Conservation (phyloP, 2,113 vertebrate genomes). For the Callionymus lyra region DNA sequence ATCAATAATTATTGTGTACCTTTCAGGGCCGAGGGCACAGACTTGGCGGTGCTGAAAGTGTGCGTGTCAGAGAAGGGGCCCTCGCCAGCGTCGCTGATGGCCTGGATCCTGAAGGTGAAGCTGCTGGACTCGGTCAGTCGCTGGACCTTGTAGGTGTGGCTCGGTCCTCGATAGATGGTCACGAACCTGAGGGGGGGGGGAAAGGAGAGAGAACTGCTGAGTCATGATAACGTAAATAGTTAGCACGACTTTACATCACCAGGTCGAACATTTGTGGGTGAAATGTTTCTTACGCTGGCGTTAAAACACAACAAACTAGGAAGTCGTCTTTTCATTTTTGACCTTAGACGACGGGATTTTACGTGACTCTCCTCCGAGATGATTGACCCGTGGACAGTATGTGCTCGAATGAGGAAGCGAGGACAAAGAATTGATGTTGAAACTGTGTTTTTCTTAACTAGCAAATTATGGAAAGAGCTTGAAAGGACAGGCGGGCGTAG, state of each 20-base stretch:
- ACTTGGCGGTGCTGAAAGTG: conserved; percentile 91
- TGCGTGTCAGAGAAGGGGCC: conserved; percentile 86
- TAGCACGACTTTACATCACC: no score
- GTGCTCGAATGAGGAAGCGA: not conserved
- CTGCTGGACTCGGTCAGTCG: conserved; percentile 84
- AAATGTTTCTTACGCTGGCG: no score
- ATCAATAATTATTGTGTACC: conserved; percentile 69
- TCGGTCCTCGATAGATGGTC: conserved; percentile 89
- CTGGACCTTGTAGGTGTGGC: conserved; percentile 96
- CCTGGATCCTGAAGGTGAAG: conserved; percentile 94
- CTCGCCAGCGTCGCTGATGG: conserved; percentile 83
- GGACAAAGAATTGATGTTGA: not conserved
- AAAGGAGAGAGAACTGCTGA: not conserved
- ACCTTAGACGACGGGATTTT: no score
- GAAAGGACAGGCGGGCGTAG: conserved; percentile 5
- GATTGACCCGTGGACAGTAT: no score
- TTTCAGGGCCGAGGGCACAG: conserved; percentile 88
- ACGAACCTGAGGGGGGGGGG: conserved; percentile 72
- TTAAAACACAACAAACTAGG: no score
- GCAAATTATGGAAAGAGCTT: no score
- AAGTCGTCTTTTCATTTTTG: no score
- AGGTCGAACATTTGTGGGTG: no score
- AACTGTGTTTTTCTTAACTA: no score
- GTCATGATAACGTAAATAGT: conserved; percentile 1
- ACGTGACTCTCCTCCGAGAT: no score